Percentiles rank a stretch among this genome's conserved stretches.
Conservation (phyloP, 2,888 invertebrate genomes). For the Pheosia gnoma region DNA sequence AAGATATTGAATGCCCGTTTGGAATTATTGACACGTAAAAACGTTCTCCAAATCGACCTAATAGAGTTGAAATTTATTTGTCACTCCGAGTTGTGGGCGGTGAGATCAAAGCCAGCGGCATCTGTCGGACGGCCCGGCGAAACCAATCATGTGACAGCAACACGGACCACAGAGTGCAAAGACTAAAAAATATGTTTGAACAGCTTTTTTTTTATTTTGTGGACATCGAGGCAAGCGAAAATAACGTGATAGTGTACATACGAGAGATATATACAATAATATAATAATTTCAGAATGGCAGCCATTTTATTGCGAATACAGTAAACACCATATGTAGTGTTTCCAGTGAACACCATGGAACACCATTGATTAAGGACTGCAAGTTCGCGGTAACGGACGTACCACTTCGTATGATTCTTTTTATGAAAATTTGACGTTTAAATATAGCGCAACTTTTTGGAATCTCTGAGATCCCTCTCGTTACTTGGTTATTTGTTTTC, state of each 20-base stretch:
- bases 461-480: too few species aligned
- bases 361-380: too few species aligned
- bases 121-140: slow-evolving; percentile 68
- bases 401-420: too few species aligned
- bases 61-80: slow-evolving; percentile 21
- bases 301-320: too few species aligned
- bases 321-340: too few species aligned
- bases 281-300: too few species aligned
- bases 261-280: slow-evolving; percentile 3
- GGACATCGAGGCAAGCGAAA: slow-evolving; percentile 2
- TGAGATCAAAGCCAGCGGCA: slow-evolving; percentile 69
- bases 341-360: too few species aligned
- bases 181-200: slow-evolving; percentile 56
- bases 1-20: slow-evolving; percentile 77
- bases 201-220: slow-evolving; percentile 48
- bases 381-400: too few species aligned
- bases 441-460: too few species aligned
- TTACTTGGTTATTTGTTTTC: too few species aligned
- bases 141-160: slow-evolving; percentile 75
- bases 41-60: not conserved
- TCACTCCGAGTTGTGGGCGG: slow-evolving; percentile 49
- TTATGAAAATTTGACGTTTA: too few species aligned
- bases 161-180: slow-evolving; percentile 44
- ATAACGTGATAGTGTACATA: not conserved
- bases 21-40: slow-evolving; percentile 9